Evolutionary conservation across 2,113 vertebrate species (phyloP).

Genomic region (Myotis lucifugus): DNA sequence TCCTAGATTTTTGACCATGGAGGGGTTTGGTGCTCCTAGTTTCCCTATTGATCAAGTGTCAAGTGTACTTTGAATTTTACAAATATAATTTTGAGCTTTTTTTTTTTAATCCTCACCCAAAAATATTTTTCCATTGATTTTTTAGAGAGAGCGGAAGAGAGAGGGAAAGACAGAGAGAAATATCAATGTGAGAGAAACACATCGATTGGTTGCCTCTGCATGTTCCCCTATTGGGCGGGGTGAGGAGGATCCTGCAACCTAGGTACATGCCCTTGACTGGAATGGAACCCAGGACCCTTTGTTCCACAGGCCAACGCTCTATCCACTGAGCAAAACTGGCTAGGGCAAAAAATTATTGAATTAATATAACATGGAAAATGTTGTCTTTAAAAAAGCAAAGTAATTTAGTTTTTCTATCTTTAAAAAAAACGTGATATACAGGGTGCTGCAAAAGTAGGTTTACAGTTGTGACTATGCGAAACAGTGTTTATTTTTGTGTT

Average conservation of each 20-base stretch:
- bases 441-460: neutral
- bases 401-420: neutral
- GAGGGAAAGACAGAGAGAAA: too few species aligned
- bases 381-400: neutral
- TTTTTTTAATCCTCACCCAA: too few species aligned
- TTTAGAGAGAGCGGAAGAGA: too few species aligned
- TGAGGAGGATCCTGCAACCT: too few species aligned
- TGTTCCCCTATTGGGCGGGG: too few species aligned
- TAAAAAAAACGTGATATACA: neutral
- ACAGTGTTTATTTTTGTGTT: neutral
- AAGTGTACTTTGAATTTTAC: neutral
- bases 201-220: neutral
- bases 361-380: neutral
- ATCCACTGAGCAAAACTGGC: too few species aligned
- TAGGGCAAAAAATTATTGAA: neutral
- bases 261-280: too few species aligned
- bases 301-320: too few species aligned
- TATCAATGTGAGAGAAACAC: too few species aligned
- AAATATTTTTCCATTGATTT: too few species aligned
- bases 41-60: neutral
- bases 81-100: neutral
- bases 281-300: too few species aligned
- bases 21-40: neutral
- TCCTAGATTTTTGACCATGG: neutral
- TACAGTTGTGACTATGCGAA: neutral